Evolutionary conservation across 2,888 invertebrate genomes (phyloP).

Genomic region (Cheilosia soror): DNA sequence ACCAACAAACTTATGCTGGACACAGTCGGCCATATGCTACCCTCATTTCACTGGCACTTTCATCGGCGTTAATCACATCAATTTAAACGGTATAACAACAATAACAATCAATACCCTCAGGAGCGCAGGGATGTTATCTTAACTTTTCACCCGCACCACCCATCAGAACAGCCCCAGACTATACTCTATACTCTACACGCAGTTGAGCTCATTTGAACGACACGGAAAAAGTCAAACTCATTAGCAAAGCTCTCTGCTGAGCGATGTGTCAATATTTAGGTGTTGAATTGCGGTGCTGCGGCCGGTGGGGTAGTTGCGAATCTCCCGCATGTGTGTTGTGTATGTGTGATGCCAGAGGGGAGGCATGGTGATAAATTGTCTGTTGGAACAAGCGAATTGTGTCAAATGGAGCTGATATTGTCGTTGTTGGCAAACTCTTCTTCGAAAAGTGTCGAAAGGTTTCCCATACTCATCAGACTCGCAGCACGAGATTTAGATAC

Average conservation of each 20-base stretch:
- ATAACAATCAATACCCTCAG: conserved; percentile 69
- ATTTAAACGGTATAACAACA: conserved; percentile 71
- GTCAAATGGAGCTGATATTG: conserved; percentile 65
- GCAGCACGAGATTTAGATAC: conserved; percentile 70
- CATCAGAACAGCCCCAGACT: no score
- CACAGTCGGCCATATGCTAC: conserved; percentile 71
- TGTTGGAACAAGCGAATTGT: conserved; percentile 66
- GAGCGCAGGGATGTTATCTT: conserved; percentile 56
- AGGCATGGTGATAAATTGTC: conserved; percentile 66
- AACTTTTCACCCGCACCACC: no score
- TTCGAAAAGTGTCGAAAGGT: conserved; percentile 56
- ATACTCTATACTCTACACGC: neutral
- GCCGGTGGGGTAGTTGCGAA: neutral
- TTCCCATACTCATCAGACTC: conserved; percentile 31
- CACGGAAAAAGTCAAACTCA: conserved; percentile 73
- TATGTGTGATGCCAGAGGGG: conserved; percentile 2
- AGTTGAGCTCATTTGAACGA: conserved; percentile 60
- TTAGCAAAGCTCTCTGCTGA: conserved; percentile 69
- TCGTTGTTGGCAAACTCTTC: conserved; percentile 24
- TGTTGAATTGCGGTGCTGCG: conserved; percentile 26
- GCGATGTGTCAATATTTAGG: conserved; percentile 69
- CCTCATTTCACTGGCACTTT: conserved; percentile 72
- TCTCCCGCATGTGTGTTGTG: conserved; percentile 33
- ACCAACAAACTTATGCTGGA: conserved; percentile 71
- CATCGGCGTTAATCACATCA: conserved; percentile 72